A percentile compares a stretch with the other conserved stretches of the same genome.
Evolutionary conservation across 1,140 invertebrate genomes (phyloP).

Genomic region (Lordiphosa stackelbergi): DNA sequence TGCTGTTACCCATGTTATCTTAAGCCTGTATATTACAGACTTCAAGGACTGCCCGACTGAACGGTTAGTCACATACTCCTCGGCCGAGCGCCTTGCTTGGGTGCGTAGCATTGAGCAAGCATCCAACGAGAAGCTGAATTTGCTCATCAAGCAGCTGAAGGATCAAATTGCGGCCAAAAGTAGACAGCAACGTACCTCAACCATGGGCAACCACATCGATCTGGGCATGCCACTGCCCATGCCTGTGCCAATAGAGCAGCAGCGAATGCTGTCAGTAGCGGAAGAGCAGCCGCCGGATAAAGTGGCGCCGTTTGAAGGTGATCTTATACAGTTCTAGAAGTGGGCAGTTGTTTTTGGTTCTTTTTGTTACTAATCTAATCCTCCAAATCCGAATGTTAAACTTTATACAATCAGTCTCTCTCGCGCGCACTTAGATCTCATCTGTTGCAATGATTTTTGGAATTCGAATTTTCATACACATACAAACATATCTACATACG

Average conservation of each 20-base stretch:
- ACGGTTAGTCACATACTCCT: constrained; percentile 87
- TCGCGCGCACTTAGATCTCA: constrained; percentile 4
- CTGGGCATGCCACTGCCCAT: constrained; percentile 41
- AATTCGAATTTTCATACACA: not conserved
- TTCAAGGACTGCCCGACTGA: constrained; percentile 90
- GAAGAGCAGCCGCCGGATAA: constrained; percentile 14
- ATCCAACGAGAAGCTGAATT: constrained; percentile 89
- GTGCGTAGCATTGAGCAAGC: constrained; percentile 89
- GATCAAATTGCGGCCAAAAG: constrained; percentile 80
- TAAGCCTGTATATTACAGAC: constrained; percentile 78
- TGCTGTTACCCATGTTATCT: not conserved
- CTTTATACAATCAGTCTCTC: not conserved
- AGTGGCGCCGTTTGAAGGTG: constrained; percentile 78
- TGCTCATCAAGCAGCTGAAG: constrained; percentile 84
- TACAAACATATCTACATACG: not conserved
- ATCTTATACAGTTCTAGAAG: constrained; percentile 75
- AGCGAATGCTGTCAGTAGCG: constrained; percentile 7
- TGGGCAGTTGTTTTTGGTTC: constrained; percentile 24
- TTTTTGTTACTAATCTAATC: constrained; percentile 12
- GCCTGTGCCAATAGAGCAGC: constrained; percentile 7
- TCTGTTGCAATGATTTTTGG: not conserved
- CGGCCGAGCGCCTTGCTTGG: constrained; percentile 91
- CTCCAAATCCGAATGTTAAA: constrained; percentile 5
- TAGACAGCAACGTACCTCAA: constrained; percentile 15
- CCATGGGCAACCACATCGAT: constrained; percentile 71